Conservation (phyloP, 2,797 vertebrate species). For the Hydrophis major region DNA sequence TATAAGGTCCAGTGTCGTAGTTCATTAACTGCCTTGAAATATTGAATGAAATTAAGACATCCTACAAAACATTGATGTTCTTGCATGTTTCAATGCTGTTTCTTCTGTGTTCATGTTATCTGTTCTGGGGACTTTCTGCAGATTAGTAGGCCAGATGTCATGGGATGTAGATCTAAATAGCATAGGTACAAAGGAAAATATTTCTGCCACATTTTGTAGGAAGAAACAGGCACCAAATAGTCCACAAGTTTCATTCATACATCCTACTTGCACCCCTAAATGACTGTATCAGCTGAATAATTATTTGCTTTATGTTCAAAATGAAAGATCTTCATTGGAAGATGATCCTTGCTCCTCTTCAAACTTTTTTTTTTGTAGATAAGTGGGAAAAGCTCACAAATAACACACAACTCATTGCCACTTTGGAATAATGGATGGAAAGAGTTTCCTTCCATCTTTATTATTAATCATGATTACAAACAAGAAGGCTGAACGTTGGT, state of each 20-base stretch:
- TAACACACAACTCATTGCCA: neutral
- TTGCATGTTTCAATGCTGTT: neutral
- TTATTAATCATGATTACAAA: neutral
- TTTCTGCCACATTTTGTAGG: neutral
- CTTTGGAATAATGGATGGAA: neutral
- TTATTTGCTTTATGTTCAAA: neutral
- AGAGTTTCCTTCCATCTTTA: neutral
- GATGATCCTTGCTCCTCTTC: neutral
- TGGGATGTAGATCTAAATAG: neutral
- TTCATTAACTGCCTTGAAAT: neutral
- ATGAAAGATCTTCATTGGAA: neutral
- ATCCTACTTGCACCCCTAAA: neutral
- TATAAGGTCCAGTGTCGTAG: neutral
- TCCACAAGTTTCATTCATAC: neutral
- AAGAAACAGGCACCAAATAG: neutral
- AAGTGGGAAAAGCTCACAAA: neutral
- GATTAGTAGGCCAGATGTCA: neutral
- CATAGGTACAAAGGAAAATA: neutral
- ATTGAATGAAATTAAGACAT: neutral
- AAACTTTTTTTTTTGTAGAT: neutral
- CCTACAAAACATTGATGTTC: neutral
- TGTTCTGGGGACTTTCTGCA: neutral
- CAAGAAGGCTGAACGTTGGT: neutral
- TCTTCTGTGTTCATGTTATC: neutral
- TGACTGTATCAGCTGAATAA: neutral